Conservation (phyloP, 2,113 vertebrate species). For the Chamaetylas fuelleborni region DNA sequence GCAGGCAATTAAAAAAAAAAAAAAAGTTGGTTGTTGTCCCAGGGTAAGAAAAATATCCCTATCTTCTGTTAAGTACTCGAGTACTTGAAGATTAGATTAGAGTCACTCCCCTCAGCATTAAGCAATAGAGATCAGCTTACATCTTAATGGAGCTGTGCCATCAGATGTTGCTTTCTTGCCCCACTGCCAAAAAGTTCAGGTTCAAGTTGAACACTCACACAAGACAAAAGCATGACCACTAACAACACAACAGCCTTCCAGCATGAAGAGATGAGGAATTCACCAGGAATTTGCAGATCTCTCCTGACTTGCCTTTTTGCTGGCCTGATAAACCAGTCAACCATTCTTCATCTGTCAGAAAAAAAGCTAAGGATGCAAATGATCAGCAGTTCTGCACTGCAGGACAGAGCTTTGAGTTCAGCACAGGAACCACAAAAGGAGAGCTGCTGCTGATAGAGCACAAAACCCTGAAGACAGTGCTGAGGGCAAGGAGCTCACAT, state of each 20-base stretch:
- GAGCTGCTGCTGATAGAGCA: background rate
- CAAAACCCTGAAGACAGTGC: background rate
- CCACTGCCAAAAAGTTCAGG: background rate
- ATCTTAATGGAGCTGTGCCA: background rate
- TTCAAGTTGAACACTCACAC: background rate
- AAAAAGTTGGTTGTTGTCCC: background rate
- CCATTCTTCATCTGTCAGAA: background rate
- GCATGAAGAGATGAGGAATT: background rate
- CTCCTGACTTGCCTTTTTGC: background rate
- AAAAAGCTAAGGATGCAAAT: background rate
- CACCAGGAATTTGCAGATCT: background rate
- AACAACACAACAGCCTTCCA: background rate
- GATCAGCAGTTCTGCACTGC: background rate
- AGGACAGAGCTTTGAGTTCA: background rate
- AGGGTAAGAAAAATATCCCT: background rate
- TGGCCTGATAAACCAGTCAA: background rate
- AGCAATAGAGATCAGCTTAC: background rate
- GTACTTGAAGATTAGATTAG: background rate
- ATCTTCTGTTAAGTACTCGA: background rate
- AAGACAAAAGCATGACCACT: background rate
- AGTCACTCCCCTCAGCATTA: background rate
- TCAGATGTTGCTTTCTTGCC: background rate
- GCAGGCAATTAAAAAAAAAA: background rate
- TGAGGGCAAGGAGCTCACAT: background rate
- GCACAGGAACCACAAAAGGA: background rate